These are phyloP conservation scores for Propsilocerus akamusi DNA, from an alignment of 1,140 invertebrate genomes.

Conservation along the genomic window DNA sequence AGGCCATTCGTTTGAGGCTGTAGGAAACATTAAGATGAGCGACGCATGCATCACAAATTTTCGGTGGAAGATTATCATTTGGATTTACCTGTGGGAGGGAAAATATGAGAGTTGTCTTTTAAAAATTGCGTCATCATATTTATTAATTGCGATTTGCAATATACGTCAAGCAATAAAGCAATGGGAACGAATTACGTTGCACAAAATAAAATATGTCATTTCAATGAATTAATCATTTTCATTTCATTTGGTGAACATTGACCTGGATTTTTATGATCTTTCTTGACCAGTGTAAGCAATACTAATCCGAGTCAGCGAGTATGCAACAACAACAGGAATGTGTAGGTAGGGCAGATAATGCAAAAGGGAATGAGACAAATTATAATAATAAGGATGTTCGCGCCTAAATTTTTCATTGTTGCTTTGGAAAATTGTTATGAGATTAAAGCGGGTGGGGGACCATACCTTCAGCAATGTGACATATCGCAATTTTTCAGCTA, in stretches of 20 bases:
- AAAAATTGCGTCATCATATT: no score
- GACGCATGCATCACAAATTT: constrained; percentile 6
- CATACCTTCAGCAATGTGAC: constrained; percentile 6
- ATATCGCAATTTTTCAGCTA: constrained; percentile 6
- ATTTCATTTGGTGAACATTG: no score
- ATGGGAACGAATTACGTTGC: no score
- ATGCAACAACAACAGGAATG: background rate
- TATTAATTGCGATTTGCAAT: no score
- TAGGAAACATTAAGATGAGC: constrained; percentile 7
- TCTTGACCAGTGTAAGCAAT: background rate
- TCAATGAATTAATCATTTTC: no score
- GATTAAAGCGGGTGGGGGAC: no score
- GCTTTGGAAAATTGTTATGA: background rate
- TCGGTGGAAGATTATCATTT: constrained; percentile 4
- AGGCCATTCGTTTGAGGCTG: constrained; percentile 5
- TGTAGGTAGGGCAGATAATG: no score
- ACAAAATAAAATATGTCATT: no score
- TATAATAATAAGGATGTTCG: background rate
- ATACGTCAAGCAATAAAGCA: no score
- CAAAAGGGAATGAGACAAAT: background rate
- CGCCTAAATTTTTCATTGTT: background rate
- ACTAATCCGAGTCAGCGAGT: background rate
- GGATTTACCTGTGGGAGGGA: background rate
- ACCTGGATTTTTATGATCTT: background rate
- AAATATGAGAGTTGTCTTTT: background rate